Evolutionary conservation across 1,140 invertebrate genomes (phyloP), one percentile per base, ranked within the genome.

Genomic region (Polypedilum vanderplanki): DNA sequence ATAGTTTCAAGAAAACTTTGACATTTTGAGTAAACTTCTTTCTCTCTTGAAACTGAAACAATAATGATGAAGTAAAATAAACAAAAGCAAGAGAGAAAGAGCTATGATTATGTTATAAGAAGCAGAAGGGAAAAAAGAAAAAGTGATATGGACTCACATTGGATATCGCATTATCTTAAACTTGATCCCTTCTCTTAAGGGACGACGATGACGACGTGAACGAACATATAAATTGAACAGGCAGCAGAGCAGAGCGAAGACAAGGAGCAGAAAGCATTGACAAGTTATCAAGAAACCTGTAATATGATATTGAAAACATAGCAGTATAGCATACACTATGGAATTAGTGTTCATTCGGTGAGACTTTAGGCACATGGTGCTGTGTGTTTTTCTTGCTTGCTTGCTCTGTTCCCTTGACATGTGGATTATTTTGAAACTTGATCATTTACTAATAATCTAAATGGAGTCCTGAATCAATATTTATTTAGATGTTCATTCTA

Each of bases 371-470:
- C 17, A 70, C 65, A 70, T 70, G 65, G 20, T 70, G 17, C 24
- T 33, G 24, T 33, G 24, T 33, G n/a, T n/a, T n/a, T n/a, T n/a
- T n/a, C n/a, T n/a, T n/a, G n/a, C 3, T 70, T 20, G 17, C 17
- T 9, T 22, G 20, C 17, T n/a, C n/a, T 18, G 7, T 70, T 70
- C 65, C 65, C 65, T 70, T 70, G 65, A 70, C 17, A 70, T 70
- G 20, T 70, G 65, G 65, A 70, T 70, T 70, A 70, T 70, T 70
- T 70, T 70, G 65, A 70, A 70, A 70, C 20, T 70, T 22, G 65
- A 70, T 70, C 65, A 70, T 70, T 70, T 70, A 70, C 65, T 17
- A 70, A 70, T 70, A 70, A 70, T 70, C 65, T 22, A 70, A 70
- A 70, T 70, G 65, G 65, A 70, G 20, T 70, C 65, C 65, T 70